phyloP scores from a whole-genome alignment of 1,140 invertebrate species.

The Zaprionus lachaisei region DNA sequence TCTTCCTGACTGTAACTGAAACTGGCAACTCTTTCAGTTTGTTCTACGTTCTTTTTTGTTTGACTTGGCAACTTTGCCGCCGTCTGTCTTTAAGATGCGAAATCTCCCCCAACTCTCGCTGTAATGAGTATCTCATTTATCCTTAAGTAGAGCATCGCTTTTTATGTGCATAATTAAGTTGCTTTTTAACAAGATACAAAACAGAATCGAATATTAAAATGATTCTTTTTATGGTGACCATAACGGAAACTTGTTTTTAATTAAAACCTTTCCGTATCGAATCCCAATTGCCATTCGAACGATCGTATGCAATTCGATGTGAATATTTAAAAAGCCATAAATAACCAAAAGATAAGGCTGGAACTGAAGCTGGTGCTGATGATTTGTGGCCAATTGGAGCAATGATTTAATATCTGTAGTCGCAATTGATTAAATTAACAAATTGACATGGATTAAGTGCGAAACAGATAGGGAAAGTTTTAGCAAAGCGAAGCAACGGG shows the following conservation, averaged over 20 bases:
- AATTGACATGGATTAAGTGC: background rate
- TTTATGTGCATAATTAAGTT: constrained; percentile 45
- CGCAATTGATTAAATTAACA: constrained; percentile 7
- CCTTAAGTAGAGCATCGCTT: constrained; percentile 18
- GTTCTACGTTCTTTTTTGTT: constrained; percentile 43
- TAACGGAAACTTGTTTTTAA: constrained; percentile 76
- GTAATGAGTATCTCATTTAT: constrained; percentile 55
- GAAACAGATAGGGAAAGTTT: background rate
- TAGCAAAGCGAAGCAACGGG: background rate
- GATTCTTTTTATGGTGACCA: constrained; percentile 37
- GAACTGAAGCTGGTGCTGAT: constrained; percentile 33
- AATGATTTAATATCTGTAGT: constrained; percentile 57
- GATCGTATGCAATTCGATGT: constrained; percentile 63
- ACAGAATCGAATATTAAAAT: constrained; percentile 9
- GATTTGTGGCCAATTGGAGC: constrained; percentile 55
- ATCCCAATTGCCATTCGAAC: constrained; percentile 57
- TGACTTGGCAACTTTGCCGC: constrained; percentile 74
- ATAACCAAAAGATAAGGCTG: constrained; percentile 53
- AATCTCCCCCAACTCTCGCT: constrained; percentile 1
- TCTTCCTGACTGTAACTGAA: constrained; percentile 5
- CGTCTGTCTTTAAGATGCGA: constrained; percentile 31
- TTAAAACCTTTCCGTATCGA: constrained; percentile 68
- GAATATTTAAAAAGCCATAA: constrained; percentile 76
- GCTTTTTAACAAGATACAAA: constrained; percentile 43
- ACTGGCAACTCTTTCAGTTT: constrained; percentile 34